Conservation (phyloP, 2,797 vertebrate species). For the Lycodopsis pacificus region DNA sequence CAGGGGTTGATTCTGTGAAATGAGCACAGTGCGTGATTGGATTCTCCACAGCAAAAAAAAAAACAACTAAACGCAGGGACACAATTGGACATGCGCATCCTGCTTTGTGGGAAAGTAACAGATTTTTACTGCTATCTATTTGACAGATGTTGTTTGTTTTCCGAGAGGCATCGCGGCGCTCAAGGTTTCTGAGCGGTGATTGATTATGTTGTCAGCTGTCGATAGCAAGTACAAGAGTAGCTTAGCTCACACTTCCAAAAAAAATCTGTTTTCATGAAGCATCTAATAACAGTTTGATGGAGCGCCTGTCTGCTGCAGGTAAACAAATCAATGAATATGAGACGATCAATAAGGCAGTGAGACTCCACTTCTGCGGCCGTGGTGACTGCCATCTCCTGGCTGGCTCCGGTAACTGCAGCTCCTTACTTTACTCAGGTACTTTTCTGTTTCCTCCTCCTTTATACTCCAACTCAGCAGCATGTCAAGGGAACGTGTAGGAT, state of each 20-base stretch:
- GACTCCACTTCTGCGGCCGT: constrained; percentile 19
- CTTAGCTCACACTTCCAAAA: constrained; percentile 62
- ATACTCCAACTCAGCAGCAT: no score
- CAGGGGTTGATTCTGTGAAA: constrained; percentile 38
- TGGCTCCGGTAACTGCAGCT: constrained; percentile 2
- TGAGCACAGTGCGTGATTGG: constrained; percentile 27
- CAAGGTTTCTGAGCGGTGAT: constrained; percentile 53
- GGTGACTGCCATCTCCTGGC: constrained; percentile 46
- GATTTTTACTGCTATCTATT: constrained; percentile 29
- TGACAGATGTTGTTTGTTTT: constrained; percentile 66
- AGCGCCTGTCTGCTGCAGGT: constrained; percentile 53
- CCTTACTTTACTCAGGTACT: neutral
- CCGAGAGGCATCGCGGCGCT: constrained; percentile 28
- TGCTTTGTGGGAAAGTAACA: neutral
- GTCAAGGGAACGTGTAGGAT: neutral
- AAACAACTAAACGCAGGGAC: constrained; percentile 17
- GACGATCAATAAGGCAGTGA: constrained; percentile 47
- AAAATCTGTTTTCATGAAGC: constrained; percentile 60
- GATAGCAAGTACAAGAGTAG: constrained; percentile 48
- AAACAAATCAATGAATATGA: constrained; percentile 74
- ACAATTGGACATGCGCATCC: constrained; percentile 7
- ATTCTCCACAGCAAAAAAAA: constrained; percentile 13
- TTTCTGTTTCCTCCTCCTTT: neutral
- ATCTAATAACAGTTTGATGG: constrained; percentile 66
- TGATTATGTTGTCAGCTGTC: constrained; percentile 51